phyloP scores from a whole-genome alignment of 1,140 invertebrate species.

The Rhopalosiphum padi region DNA sequence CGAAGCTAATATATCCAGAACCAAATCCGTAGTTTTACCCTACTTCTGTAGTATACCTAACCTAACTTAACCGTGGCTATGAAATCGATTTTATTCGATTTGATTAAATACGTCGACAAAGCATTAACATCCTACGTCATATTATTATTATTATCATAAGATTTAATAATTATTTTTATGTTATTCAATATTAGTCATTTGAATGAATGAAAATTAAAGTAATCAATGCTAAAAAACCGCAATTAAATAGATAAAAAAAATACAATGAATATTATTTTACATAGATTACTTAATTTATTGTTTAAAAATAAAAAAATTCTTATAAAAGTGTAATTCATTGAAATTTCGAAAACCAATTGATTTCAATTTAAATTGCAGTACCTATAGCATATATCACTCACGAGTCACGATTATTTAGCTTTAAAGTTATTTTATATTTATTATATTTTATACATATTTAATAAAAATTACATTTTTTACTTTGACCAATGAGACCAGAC shows the following conservation, averaged over 20 bases:
- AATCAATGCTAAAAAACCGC: not conserved
- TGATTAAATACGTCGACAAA: not conserved
- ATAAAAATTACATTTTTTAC: not conserved
- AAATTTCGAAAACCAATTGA: not conserved
- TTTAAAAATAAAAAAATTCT: not conserved
- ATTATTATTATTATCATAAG: not conserved
- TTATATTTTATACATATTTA: not conserved
- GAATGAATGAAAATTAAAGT: not conserved
- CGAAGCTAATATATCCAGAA: not conserved
- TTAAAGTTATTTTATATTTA: not conserved
- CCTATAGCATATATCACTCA: not conserved
- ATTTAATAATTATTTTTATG: not conserved
- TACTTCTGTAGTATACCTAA: not conserved
- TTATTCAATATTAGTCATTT: not conserved
- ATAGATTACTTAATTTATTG: not conserved
- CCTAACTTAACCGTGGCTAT: not conserved
- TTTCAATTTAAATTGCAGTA: not conserved
- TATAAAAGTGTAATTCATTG: not conserved
- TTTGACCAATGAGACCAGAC: not conserved
- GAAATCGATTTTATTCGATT: not conserved
- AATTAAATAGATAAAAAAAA: not conserved
- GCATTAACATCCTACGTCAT: not conserved
- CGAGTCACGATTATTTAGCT: not conserved
- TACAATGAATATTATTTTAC: not conserved
- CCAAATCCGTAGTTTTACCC: not conserved